Conservation (phyloP, 2,113 vertebrate species). For the Toxotes chatareus region DNA sequence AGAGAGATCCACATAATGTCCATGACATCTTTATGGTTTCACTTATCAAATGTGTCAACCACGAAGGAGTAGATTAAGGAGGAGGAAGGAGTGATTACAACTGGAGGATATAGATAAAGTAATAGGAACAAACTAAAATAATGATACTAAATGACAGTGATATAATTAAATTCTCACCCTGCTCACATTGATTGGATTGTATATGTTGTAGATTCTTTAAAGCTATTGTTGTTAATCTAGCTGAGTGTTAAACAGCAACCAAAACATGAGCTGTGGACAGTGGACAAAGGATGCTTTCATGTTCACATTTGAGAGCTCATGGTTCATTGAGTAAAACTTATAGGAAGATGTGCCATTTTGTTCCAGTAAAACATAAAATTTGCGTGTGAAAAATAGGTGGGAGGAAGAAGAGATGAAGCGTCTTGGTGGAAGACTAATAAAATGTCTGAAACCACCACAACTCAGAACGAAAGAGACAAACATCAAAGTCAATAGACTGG, state of each 20-base stretch:
- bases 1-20: neutral
- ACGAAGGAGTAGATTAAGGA: neutral
- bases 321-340: neutral
- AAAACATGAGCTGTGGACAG: neutral
- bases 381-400: constrained; percentile 61
- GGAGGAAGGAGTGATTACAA: too few species aligned
- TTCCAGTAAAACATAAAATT: constrained; percentile 34
- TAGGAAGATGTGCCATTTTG: neutral
- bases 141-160: too few species aligned
- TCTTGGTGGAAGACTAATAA: constrained; percentile 77
- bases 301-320: neutral
- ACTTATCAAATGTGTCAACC: neutral
- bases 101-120: neutral
- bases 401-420: constrained; percentile 58
- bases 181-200: neutral
- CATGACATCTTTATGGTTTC: neutral
- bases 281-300: neutral
- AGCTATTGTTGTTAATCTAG: neutral
- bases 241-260: neutral
- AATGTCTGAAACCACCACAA: constrained; percentile 68
- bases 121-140: too few species aligned
- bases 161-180: too few species aligned
- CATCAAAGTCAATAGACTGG: constrained; percentile 76
- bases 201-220: too few species aligned
- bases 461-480: constrained; percentile 71